Evolutionary conservation across 2,888 invertebrate species (phyloP).

Genomic region (Coleophora flavipennella): DNA sequence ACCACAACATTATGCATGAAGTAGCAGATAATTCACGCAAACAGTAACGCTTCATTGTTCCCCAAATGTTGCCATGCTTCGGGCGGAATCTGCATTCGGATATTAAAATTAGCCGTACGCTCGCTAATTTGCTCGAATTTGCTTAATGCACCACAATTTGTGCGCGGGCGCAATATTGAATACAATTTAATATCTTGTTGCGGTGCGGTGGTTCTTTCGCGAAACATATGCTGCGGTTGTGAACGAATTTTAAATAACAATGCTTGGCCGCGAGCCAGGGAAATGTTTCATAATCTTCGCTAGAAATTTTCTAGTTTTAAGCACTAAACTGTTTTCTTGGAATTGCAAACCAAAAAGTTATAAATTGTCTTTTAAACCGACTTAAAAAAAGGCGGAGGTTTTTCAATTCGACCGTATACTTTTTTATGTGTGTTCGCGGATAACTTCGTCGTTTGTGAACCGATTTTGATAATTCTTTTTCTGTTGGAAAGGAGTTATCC

Average conservation of each 20-base stretch:
- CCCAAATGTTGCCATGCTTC: slow-evolving; percentile 26
- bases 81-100: slow-evolving; percentile 27
- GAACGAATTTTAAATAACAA: slow-evolving; percentile 36
- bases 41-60: slow-evolving; percentile 11
- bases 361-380: no score
- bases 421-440: no score
- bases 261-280: slow-evolving; percentile 35
- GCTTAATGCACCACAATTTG: slow-evolving; percentile 50
- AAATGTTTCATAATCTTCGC: slow-evolving; percentile 20
- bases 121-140: slow-evolving; percentile 51
- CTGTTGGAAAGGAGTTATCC: no score
- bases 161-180: slow-evolving; percentile 23
- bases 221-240: slow-evolving; percentile 28
- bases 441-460: no score
- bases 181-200: slow-evolving; percentile 17
- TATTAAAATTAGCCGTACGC: slow-evolving; percentile 38
- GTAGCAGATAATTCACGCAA: slow-evolving; percentile 5
- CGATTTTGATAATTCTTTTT: no score
- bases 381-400: no score
- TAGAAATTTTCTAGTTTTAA: slow-evolving; percentile 3
- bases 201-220: slow-evolving; percentile 14
- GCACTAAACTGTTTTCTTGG: no score
- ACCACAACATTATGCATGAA: no score
- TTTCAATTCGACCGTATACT: no score
- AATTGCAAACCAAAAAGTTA: no score